Conservation (phyloP, 2,113 vertebrate species). For the Micronisus gabar region DNA sequence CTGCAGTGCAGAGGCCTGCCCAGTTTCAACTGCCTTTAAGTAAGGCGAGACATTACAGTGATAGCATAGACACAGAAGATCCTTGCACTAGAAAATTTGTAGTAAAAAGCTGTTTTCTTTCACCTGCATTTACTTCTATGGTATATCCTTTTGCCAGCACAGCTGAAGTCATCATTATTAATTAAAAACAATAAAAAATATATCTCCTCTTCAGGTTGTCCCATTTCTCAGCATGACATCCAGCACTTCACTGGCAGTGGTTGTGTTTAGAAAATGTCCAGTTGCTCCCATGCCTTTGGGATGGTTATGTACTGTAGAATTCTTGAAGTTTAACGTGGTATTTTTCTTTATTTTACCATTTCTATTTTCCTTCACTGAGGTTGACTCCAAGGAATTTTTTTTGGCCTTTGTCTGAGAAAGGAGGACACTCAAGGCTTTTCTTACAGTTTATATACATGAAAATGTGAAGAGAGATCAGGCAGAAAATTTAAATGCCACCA, state of each 20-base stretch:
- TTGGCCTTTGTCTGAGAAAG: background rate
- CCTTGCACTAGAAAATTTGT: background rate
- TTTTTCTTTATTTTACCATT: background rate
- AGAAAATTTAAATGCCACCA: background rate
- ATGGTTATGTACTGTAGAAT: background rate
- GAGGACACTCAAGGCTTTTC: background rate
- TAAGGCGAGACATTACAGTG: background rate
- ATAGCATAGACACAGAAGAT: background rate
- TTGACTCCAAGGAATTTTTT: background rate
- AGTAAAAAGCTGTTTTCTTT: background rate
- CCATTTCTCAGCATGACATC: background rate
- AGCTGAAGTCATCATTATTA: background rate
- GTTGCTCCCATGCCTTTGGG: background rate
- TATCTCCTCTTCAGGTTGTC: background rate
- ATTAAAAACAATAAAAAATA: background rate
- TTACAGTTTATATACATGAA: background rate
- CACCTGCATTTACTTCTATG: background rate
- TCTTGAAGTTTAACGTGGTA: background rate
- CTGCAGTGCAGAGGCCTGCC: background rate
- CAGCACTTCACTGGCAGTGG: background rate
- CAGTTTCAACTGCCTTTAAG: background rate
- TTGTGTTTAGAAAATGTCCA: background rate
- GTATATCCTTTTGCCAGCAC: background rate
- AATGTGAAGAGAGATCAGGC: background rate
- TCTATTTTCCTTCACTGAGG: background rate